Base-by-base conservation (phyloP, 2,797 vertebrate genomes). In the Myiotriccus ornatus region DNA sequence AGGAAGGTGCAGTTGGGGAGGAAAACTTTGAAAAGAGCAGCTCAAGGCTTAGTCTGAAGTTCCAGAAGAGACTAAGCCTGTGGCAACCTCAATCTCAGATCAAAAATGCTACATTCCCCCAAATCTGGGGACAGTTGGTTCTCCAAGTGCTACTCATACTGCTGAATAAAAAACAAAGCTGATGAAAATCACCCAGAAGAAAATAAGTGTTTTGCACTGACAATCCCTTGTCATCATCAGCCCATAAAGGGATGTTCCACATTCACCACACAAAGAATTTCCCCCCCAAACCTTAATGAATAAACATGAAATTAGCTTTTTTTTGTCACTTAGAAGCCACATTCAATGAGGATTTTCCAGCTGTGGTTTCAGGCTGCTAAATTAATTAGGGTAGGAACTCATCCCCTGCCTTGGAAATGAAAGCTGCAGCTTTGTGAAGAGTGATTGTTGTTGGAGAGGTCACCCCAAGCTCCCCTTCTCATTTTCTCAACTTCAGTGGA, bases 331-430 rank as follows among this genome's bases (percentile, higher is more conserved):
- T 32, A 62, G 78, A 67, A 92, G 67, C 37, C 49, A 55, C 55
- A 79, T 87, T 82, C 78, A 85, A 73, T 10, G 44, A 89, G 44
- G 78, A 56, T 84, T 90, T 90, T 90, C 78, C 74, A 90, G 70
- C 74, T 94, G 75, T 79, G 94, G 77, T 73, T 96, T 90, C 62
- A 87, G 47, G 56, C 74, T 73, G 67, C 37, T 73, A 30, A 59
- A 90, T 70, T 46, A 69, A 90, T 34, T 55, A 71, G 73, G 60
- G 63, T 28, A 87, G 68, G 70, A 93, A 39, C 39, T 88, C 53
- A 47, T 71, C 17, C 39, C 43, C 47, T 79, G 73, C n/a, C 43
- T 90, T 65, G 81, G 20, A 41, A 88, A 88, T 14, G 37, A 87
- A 89, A 93, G 68, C 59, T 84, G 67, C 27, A 90, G 64, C 43